Evolutionary conservation across 2,113 vertebrate species (phyloP).

Genomic region (Tupaia tana): DNA sequence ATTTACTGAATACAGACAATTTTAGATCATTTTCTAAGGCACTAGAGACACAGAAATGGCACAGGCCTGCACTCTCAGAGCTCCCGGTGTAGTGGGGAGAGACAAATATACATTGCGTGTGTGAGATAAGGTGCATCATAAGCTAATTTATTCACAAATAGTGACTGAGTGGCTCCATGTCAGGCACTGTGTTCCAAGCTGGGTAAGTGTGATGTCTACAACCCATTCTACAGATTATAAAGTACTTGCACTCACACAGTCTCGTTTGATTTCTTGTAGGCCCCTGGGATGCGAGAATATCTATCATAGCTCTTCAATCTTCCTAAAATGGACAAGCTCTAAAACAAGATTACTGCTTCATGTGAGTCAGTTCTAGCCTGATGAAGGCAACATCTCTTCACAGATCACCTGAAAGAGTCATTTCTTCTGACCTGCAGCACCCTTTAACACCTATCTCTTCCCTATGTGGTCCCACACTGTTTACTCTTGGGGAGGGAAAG

Average conservation of each 20-base stretch:
- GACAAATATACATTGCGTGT: too few relatives aligned
- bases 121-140: not conserved
- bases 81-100: not conserved
- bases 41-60: not conserved
- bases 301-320: not conserved
- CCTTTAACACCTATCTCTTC: not conserved
- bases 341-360: not conserved
- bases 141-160: not conserved
- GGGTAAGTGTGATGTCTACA: not conserved
- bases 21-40: not conserved
- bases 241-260: not conserved
- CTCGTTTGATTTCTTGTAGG: not conserved
- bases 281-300: not conserved
- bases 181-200: not conserved
- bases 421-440: not conserved
- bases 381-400: not conserved
- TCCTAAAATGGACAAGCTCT: slow-evolving; percentile 3
- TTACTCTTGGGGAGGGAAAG: not conserved
- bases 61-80: not conserved
- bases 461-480: not conserved
- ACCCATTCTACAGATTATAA: not conserved
- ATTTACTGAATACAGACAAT: not conserved
- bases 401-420: not conserved
- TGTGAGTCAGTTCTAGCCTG: not conserved
- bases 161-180: not conserved